Conservation (phyloP, 2,888 invertebrate species). For the Leucophenga montana region DNA sequence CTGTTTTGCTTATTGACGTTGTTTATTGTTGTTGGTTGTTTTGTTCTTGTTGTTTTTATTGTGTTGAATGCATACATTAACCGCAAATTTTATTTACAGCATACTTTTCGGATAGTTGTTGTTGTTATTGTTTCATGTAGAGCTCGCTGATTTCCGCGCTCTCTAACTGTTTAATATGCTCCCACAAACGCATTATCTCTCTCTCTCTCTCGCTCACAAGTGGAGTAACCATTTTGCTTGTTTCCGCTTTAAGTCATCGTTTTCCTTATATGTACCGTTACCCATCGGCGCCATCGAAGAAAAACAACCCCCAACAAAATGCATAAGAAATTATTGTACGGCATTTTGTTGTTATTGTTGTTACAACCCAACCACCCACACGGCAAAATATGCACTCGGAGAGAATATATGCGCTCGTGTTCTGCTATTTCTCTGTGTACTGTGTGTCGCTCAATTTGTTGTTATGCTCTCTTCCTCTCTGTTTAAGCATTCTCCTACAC, state of each 20-base stretch:
- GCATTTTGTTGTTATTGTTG: too few species aligned
- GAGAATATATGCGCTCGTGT: neutral
- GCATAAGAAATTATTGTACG: slow-evolving; percentile 30
- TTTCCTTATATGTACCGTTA: slow-evolving; percentile 40
- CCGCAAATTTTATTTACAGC: slow-evolving; percentile 64
- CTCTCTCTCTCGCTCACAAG: slow-evolving; percentile 35
- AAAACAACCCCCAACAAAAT: slow-evolving; percentile 55
- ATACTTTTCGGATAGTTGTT: slow-evolving; percentile 38
- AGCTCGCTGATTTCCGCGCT: neutral
- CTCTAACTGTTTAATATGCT: neutral
- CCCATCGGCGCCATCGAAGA: too few species aligned
- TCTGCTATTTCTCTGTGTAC: neutral
- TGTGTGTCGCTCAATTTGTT: neutral
- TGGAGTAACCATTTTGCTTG: slow-evolving; percentile 32
- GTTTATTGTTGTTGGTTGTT: too few species aligned
- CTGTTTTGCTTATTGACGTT: too few species aligned
- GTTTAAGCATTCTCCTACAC: too few species aligned
- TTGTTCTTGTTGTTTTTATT: too few species aligned
- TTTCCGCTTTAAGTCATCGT: slow-evolving; percentile 37
- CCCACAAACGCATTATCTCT: slow-evolving; percentile 42
- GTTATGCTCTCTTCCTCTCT: neutral
- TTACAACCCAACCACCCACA: slow-evolving; percentile 8
- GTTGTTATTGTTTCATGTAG: slow-evolving; percentile 39
- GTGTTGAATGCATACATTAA: slow-evolving; percentile 48
- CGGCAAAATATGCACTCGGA: slow-evolving; percentile 28